These are phyloP conservation scores for Kryphioiulus occultus DNA, from an alignment of 2,888 invertebrate genomes.

Conservation along the genomic window DNA sequence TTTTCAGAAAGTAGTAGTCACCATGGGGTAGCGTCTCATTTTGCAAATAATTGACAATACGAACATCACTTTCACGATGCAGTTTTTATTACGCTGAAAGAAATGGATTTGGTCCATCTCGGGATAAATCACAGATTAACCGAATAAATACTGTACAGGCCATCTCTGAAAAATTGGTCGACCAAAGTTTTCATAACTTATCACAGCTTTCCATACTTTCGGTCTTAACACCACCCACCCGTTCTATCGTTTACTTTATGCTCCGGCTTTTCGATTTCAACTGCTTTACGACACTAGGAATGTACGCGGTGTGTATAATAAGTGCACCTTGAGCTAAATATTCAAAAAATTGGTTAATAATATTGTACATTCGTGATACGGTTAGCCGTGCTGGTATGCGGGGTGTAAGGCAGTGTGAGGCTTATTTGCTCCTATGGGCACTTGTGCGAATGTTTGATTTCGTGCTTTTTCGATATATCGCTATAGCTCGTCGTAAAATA, in stretches of 20 bases:
- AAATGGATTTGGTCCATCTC: background rate
- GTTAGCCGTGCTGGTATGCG: background rate
- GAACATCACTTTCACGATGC: background rate
- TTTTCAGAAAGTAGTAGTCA: no score
- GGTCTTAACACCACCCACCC: background rate
- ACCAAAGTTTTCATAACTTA: background rate
- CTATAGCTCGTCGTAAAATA: background rate
- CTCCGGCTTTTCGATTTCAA: background rate
- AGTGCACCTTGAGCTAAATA: background rate
- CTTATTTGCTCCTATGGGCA: background rate
- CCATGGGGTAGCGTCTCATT: no score
- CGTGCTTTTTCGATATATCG: background rate
- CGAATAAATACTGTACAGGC: background rate
- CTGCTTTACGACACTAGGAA: background rate
- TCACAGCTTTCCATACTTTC: background rate
- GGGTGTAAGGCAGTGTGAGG: background rate
- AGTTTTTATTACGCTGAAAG: background rate
- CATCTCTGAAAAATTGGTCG: constrained; percentile 5
- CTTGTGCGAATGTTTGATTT: constrained; percentile 43
- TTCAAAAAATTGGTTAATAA: background rate
- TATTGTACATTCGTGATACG: background rate
- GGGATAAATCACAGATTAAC: background rate
- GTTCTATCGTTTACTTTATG: background rate
- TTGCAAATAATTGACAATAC: background rate
- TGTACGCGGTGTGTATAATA: background rate